phyloP scores from a whole-genome alignment of 2,797 vertebrate genomes.

The Propithecus perrieri region DNA sequence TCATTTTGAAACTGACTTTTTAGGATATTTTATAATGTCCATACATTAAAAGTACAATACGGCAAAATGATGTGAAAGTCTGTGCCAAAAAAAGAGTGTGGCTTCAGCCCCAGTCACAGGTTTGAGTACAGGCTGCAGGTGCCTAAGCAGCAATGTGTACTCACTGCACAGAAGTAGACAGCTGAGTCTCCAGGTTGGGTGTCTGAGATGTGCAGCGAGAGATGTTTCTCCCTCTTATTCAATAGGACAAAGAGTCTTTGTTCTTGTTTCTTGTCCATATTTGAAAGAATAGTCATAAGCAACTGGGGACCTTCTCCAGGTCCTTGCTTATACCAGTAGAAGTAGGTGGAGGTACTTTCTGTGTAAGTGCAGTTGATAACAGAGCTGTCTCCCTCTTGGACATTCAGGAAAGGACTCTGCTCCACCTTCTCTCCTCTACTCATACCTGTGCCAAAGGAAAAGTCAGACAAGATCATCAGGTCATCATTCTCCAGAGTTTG shows the following conservation, averaged over 20 bases:
- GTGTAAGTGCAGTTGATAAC: conserved; percentile 46
- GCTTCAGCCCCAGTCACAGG: not conserved
- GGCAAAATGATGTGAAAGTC: not conserved
- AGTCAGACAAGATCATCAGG: not conserved
- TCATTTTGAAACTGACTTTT: not conserved
- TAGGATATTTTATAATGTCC: not conserved
- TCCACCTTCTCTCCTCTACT: conserved; percentile 15
- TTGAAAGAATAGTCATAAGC: not conserved
- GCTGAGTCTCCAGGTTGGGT: not conserved
- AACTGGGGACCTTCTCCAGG: not conserved
- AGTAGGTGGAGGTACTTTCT: not conserved
- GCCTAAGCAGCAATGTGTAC: conserved; percentile 42
- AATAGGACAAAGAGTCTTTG: not conserved
- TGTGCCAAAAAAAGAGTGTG: not conserved
- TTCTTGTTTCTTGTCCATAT: not conserved
- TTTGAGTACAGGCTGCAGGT: conserved; percentile 2
- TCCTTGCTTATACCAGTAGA: conserved; percentile 48
- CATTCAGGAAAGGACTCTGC: not conserved
- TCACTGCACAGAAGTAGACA: conserved; percentile 54
- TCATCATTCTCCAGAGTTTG: not conserved
- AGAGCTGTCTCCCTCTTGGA: not conserved
- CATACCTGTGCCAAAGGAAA: conserved; percentile 31
- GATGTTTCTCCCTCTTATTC: conserved; percentile 7
- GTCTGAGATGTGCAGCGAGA: conserved; percentile 28
- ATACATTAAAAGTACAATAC: not conserved